A percentile compares a stretch with the other conserved stretches of the same genome.
Conservation (phyloP, 37 sponge, comb jelly and placozoan species). For the Cladorhizidae sp. region DNA sequence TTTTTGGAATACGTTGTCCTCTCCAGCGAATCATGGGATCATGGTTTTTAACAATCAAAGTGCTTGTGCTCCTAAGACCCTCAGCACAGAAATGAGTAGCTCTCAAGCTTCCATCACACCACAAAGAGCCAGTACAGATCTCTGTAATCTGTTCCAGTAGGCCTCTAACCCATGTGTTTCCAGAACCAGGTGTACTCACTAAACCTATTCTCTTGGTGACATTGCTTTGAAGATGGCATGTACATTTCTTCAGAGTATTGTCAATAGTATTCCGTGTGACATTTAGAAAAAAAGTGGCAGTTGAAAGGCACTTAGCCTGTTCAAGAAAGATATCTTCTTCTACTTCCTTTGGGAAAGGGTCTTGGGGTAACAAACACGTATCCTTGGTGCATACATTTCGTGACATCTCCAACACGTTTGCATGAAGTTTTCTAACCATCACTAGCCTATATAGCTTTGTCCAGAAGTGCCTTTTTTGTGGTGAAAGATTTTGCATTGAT, state of each 20-base stretch:
- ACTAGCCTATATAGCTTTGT: too few relatives aligned
- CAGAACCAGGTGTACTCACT: conserved; percentile 50
- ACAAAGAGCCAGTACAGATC: conserved; percentile 52
- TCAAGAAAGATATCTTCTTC: too few relatives aligned
- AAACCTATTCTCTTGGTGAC: not conserved
- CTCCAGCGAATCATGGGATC: conserved; percentile 16
- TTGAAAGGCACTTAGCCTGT: too few relatives aligned
- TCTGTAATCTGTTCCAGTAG: conserved; percentile 47
- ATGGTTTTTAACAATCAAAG: conserved; percentile 51
- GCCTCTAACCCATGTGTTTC: conserved; percentile 60
- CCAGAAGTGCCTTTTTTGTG: too few relatives aligned
- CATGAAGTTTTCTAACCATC: not conserved
- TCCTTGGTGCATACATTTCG: not conserved
- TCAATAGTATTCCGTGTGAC: not conserved
- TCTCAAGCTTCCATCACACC: conserved; percentile 35
- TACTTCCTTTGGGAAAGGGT: too few relatives aligned
- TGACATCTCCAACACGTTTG: not conserved
- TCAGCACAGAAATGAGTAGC: conserved; percentile 28
- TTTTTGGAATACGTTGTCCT: not conserved
- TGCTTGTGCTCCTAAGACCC: conserved; percentile 8
- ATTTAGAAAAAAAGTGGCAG: not conserved
- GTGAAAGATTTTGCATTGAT: too few relatives aligned
- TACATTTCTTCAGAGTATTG: not conserved
- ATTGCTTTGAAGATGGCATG: not conserved
- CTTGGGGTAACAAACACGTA: not conserved